Percentiles rank a stretch among this genome's conserved stretches.
These are phyloP conservation scores for Anolis carolinensis DNA, from an alignment of 2,113 vertebrate species.

Conservation along the genomic window DNA sequence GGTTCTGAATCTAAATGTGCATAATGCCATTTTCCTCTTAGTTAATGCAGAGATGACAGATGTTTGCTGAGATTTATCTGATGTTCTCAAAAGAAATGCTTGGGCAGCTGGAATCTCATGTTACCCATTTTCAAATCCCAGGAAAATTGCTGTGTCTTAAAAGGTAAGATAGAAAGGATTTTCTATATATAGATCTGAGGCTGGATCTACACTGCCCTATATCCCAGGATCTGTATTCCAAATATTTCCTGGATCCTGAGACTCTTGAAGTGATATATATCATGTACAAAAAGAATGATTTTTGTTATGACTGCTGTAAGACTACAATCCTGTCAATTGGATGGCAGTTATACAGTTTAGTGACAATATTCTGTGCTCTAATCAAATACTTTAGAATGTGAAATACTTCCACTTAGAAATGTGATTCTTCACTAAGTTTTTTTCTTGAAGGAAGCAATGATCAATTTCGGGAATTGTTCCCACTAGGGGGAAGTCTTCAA, in stretches of 20 bases:
- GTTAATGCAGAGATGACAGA: neutral
- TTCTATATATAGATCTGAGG: neutral
- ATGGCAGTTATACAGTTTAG: neutral
- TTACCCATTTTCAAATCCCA: neutral
- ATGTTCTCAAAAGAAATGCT: neutral
- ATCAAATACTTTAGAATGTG: neutral
- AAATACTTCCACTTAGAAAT: neutral
- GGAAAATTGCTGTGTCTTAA: neutral
- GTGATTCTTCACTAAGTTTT: too few species aligned
- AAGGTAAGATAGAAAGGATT: neutral
- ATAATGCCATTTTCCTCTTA: neutral
- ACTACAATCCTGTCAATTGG: neutral
- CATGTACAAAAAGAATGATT: neutral
- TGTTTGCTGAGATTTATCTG: neutral
- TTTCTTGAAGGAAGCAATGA: too few species aligned
- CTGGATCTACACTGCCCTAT: too few species aligned
- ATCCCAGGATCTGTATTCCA: neutral
- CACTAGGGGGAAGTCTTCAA: too few species aligned
- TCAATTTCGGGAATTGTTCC: too few species aligned
- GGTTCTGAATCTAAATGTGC: neutral
- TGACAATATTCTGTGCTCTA: neutral
- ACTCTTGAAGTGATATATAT: neutral
- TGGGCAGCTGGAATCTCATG: neutral
- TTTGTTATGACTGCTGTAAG: neutral
- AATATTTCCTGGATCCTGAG: constrained; percentile 2